Conservation (phyloP, 2,888 invertebrate genomes). For the Caenorhabditis uteleia region DNA sequence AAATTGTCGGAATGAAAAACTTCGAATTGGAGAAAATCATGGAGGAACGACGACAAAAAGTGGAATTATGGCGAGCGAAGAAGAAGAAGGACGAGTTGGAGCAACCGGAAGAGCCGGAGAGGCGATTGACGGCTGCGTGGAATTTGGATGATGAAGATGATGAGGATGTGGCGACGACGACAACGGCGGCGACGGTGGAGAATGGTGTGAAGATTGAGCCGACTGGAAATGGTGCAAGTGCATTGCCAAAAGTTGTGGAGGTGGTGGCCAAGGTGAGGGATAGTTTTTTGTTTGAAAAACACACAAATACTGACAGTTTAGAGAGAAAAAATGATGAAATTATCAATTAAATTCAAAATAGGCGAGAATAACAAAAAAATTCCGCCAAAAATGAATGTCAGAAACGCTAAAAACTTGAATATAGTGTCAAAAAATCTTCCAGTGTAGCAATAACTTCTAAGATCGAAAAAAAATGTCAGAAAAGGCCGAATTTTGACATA, state of each 20-base stretch:
- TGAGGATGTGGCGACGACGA: constrained; percentile 24
- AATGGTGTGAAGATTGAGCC: neutral
- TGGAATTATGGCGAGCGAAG: constrained; percentile 44
- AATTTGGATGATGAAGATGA: constrained; percentile 87
- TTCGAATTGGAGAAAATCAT: constrained; percentile 40
- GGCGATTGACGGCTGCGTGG: constrained; percentile 80
- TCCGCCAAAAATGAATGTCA: too few relatives aligned
- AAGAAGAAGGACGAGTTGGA: constrained; percentile 39
- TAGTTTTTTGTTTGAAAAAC: neutral
- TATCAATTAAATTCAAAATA: too few relatives aligned
- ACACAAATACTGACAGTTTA: too few relatives aligned
- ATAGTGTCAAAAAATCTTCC: too few relatives aligned
- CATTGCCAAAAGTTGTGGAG: neutral
- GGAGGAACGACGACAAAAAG: constrained; percentile 48
- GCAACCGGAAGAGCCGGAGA: constrained; percentile 11
- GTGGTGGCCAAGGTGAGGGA: too few relatives aligned
- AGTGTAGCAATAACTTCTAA: too few relatives aligned
- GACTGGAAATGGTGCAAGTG: neutral
- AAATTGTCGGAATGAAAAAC: constrained; percentile 22
- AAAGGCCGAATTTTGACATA: too few relatives aligned
- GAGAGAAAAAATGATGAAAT: too few relatives aligned
- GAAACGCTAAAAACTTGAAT: too few relatives aligned
- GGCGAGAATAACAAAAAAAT: too few relatives aligned
- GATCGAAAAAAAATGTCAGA: too few relatives aligned
- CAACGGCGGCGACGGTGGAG: neutral